Percentiles rank a stretch among this genome's conserved stretches.
phyloP scores from a whole-genome alignment of 2,888 invertebrate genomes.

The Ophion costatus region DNA sequence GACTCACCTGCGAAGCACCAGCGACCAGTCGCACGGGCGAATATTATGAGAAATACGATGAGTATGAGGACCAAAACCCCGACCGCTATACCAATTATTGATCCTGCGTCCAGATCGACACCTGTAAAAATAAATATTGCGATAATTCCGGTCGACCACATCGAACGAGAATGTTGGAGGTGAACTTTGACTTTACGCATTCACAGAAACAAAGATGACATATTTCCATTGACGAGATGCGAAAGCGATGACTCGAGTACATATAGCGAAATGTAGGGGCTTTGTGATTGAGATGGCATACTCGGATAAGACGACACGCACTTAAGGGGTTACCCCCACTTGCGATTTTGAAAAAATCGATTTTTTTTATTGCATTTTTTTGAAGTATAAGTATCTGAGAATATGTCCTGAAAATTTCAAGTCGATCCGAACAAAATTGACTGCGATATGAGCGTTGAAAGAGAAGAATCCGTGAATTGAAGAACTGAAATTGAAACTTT shows the following conservation, averaged over 20 bases:
- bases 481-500: too few relatives aligned
- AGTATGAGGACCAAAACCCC: slow-evolving; percentile 88
- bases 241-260: background rate
- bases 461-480: too few relatives aligned
- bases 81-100: slow-evolving; percentile 91
- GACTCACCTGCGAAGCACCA: slow-evolving; percentile 95
- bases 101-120: slow-evolving; percentile 89
- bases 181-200: background rate
- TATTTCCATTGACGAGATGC: slow-evolving; percentile 24
- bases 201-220: background rate
- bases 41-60: slow-evolving; percentile 87
- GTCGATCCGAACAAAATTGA: too few relatives aligned
- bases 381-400: too few relatives aligned
- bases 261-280: background rate
- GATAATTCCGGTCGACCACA: slow-evolving; percentile 3
- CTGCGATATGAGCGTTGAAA: too few relatives aligned
- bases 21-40: slow-evolving; percentile 91
- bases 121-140: slow-evolving; percentile 83
- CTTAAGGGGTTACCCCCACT: too few relatives aligned
- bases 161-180: background rate
- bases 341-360: too few relatives aligned
- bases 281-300: too few relatives aligned
- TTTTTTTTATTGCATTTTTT: too few relatives aligned
- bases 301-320: too few relatives aligned
- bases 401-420: too few relatives aligned